phyloP scores from a whole-genome alignment of 2,888 invertebrate species.

The Mantis religiosa region DNA sequence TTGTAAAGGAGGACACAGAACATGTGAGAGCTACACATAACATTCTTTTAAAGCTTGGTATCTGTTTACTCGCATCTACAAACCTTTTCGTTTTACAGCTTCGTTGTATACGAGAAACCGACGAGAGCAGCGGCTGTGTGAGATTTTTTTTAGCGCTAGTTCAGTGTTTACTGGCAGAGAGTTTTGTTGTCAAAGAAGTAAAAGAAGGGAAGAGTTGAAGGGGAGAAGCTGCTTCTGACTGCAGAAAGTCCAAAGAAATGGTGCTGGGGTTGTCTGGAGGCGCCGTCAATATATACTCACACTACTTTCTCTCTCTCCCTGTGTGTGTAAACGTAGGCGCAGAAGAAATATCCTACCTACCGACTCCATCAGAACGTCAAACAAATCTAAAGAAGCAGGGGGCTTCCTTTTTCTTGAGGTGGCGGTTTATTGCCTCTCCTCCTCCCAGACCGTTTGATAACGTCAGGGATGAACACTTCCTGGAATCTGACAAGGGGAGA shows the following conservation, averaged over 20 bases:
- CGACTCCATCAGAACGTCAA: conserved; percentile 12
- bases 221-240: background rate
- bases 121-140: too few species aligned
- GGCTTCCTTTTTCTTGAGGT: background rate
- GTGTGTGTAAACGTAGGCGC: background rate
- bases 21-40: too few species aligned
- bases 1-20: too few species aligned
- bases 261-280: background rate
- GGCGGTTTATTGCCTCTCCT: background rate
- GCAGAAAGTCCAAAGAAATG: background rate
- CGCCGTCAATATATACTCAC: conserved; percentile 9
- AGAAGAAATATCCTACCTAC: background rate
- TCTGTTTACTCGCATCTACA: too few species aligned
- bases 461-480: background rate
- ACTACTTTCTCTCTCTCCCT: background rate
- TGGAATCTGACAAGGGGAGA: background rate
- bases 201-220: background rate
- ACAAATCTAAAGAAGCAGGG: background rate
- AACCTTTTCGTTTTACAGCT: too few species aligned
- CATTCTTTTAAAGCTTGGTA: too few species aligned
- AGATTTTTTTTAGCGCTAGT: too few species aligned
- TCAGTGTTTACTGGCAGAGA: too few species aligned
- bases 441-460: background rate
- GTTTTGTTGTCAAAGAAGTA: too few species aligned
- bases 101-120: too few species aligned